Percentiles rank a stretch among this genome's conserved stretches.
Conservation (phyloP, 2,888 invertebrate species). For the Cartodere bifasciata region DNA sequence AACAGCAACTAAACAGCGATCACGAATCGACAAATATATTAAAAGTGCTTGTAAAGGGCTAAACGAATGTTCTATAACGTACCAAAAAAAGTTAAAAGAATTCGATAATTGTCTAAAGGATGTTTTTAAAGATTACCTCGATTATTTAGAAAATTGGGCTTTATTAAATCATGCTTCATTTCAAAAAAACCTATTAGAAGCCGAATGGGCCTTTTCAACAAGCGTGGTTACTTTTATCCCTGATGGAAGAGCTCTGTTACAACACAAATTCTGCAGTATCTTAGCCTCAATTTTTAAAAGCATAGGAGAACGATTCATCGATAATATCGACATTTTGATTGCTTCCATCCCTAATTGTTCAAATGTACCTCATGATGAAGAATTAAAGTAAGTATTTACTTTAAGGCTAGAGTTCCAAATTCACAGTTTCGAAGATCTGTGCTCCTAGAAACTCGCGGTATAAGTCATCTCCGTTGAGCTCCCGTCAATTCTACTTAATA, state of each 20-base stretch:
- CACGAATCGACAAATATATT: constrained; percentile 58
- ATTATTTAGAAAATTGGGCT: constrained; percentile 77
- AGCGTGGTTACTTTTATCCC: constrained; percentile 63
- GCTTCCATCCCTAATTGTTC: too few species aligned
- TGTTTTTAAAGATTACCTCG: constrained; percentile 60
- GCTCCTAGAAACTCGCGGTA: too few species aligned
- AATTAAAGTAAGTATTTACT: constrained; percentile 27
- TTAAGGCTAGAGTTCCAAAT: too few species aligned
- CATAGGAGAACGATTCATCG: constrained; percentile 37
- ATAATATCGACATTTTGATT: constrained; percentile 34
- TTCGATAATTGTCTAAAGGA: constrained; percentile 60
- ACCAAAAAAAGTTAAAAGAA: constrained; percentile 48
- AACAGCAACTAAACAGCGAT: constrained; percentile 70
- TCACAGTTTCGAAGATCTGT: too few species aligned
- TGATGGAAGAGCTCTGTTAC: constrained; percentile 61
- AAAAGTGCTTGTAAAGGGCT: constrained; percentile 43
- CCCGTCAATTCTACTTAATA: too few species aligned
- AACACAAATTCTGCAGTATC: constrained; percentile 57
- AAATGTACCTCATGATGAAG: constrained; percentile 28
- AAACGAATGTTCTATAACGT: constrained; percentile 35
- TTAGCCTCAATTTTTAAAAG: constrained; percentile 36
- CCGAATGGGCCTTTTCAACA: constrained; percentile 81
- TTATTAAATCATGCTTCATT: constrained; percentile 49
- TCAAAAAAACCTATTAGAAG: constrained; percentile 66
- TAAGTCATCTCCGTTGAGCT: too few species aligned